phyloP scores from a whole-genome alignment of 2,888 invertebrate species.

The Plebejus melissa region DNA sequence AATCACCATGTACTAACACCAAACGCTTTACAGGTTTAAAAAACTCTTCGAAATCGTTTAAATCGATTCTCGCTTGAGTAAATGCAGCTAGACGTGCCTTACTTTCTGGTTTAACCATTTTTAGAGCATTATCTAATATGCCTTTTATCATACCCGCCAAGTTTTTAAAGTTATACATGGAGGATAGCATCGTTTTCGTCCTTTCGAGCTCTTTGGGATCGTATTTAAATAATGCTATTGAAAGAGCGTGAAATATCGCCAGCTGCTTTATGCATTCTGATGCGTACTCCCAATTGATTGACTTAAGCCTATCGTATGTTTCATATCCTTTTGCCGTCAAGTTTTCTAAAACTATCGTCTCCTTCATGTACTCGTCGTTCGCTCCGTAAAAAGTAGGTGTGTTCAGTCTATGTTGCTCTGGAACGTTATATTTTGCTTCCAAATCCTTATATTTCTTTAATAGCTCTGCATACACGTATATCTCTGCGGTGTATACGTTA shows the following conservation, averaged over 20 bases:
- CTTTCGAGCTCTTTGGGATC: conserved; percentile 44
- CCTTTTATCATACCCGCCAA: conserved; percentile 32
- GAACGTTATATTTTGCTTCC: conserved; percentile 39
- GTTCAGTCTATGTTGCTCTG: conserved; percentile 40
- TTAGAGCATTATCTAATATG: conserved; percentile 35
- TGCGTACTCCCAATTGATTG: conserved; percentile 46
- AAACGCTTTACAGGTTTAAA: conserved; percentile 37
- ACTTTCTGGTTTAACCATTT: conserved; percentile 41
- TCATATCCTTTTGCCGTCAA: conserved; percentile 40
- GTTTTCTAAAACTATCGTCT: conserved; percentile 44
- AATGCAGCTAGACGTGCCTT: conserved; percentile 41
- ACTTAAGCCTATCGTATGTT: conserved; percentile 40
- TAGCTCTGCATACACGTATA: conserved; percentile 27
- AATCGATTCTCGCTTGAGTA: conserved; percentile 30
- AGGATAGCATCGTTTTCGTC: conserved; percentile 20
- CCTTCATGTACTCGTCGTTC: conserved; percentile 35
- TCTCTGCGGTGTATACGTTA: too few species aligned
- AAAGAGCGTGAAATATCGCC: conserved; percentile 52
- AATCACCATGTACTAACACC: conserved; percentile 40
- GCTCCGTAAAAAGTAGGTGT: conserved; percentile 40
- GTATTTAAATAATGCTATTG: conserved; percentile 46
- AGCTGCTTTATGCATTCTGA: conserved; percentile 42
- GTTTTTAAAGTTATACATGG: conserved; percentile 28
- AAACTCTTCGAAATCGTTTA: conserved; percentile 34
- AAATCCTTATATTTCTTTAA: conserved; percentile 37